phyloP scores from a whole-genome alignment of 64 coral and sea anemone species.

The Stichodactyla mertensii region DNA sequence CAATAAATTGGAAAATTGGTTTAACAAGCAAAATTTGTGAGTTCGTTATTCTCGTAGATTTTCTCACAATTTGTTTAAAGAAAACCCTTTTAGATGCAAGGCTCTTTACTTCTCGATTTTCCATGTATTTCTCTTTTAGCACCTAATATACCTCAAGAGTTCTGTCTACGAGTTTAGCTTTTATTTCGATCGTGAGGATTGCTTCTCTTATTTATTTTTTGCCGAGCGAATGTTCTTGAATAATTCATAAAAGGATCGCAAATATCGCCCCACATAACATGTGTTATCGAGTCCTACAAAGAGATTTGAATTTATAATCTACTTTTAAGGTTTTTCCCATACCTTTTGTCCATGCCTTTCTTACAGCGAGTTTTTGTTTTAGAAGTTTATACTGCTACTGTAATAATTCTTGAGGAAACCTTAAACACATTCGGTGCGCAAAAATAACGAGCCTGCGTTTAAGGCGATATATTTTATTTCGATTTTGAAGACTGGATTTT shows the following conservation, averaged over 20 bases:
- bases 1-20: conserved; percentile 60
- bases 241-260: neutral
- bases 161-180: neutral
- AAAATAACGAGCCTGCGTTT: too few species aligned
- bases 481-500: too few species aligned
- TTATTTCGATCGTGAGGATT: neutral
- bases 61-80: neutral
- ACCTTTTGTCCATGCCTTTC: neutral
- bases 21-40: conserved; percentile 27
- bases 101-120: neutral
- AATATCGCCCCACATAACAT: conserved; percentile 3
- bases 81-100: neutral
- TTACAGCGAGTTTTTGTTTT: neutral
- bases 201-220: conserved; percentile 12
- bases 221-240: neutral
- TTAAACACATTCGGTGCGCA: too few species aligned
- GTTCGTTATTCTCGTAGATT: neutral
- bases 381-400: neutral
- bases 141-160: neutral
- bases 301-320: neutral
- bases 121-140: neutral
- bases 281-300: neutral
- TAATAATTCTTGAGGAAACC: too few species aligned
- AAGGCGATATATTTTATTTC: too few species aligned
- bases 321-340: neutral